A percentile compares a stretch with the other conserved stretches of the same genome.
Conservation (phyloP, 2,888 invertebrate genomes). For the Drosophila testacea region DNA sequence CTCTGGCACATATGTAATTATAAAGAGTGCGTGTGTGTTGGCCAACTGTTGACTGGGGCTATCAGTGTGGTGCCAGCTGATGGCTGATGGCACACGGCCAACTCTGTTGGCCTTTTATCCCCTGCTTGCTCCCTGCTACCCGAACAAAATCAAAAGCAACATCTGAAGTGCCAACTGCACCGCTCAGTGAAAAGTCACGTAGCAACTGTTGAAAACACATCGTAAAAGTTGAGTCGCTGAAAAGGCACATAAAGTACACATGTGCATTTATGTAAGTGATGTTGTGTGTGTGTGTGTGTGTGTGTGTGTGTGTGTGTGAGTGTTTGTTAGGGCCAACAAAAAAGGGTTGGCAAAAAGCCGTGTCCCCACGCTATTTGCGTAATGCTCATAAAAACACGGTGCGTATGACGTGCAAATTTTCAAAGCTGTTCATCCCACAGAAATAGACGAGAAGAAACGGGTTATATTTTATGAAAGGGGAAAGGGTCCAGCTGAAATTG, state of each 20-base stretch:
- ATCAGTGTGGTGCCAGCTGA: constrained; percentile 46
- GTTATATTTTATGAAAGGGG: constrained; percentile 52
- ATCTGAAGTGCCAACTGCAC: constrained; percentile 61
- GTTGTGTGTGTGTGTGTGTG: constrained; percentile 6
- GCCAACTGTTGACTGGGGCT: constrained; percentile 72
- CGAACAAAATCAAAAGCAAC: constrained; percentile 36
- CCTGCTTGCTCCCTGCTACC: neutral
- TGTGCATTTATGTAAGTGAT: neutral
- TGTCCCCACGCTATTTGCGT: constrained; percentile 43
- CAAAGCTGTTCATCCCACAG: constrained; percentile 55
- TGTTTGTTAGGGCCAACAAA: constrained; percentile 28
- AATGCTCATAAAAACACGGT: constrained; percentile 59
- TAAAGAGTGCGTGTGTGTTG: constrained; percentile 42
- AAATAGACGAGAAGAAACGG: constrained; percentile 2
- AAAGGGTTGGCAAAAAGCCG: constrained; percentile 40
- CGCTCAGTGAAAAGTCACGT: constrained; percentile 73
- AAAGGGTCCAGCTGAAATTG: constrained; percentile 46
- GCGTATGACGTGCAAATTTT: constrained; percentile 77
- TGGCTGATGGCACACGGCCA: constrained; percentile 18
- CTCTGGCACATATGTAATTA: constrained; percentile 64
- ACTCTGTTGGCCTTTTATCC: constrained; percentile 3
- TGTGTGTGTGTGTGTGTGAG: constrained; percentile 6
- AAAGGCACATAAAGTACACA: constrained; percentile 34
- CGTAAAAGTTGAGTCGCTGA: constrained; percentile 68
- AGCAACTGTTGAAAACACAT: constrained; percentile 73